Conservation (phyloP, 2,797 vertebrate species). For the Enteromius viviparus region DNA sequence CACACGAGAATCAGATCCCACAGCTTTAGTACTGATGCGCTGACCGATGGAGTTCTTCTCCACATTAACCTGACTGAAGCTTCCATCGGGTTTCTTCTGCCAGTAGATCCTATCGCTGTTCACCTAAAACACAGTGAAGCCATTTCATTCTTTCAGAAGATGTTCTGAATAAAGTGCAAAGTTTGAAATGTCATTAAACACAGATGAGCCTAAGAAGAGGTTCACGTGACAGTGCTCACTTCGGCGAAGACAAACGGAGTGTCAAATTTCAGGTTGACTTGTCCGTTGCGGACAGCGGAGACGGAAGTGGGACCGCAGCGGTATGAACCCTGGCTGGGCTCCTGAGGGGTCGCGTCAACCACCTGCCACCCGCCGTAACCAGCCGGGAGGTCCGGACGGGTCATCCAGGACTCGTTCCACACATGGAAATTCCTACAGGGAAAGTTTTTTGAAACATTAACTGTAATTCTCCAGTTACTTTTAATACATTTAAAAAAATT, state of each 20-base stretch:
- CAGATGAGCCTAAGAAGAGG: slow-evolving; percentile 50
- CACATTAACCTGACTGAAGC: slow-evolving; percentile 62
- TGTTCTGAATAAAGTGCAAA: background rate
- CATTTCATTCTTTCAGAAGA: background rate
- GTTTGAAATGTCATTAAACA: background rate
- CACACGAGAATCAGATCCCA: slow-evolving; percentile 73
- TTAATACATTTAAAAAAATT: too few relatives aligned
- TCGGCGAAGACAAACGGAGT: slow-evolving; percentile 82
- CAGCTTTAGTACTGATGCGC: slow-evolving; percentile 86
- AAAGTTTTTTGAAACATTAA: background rate
- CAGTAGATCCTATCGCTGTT: slow-evolving; percentile 90
- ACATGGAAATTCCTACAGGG: slow-evolving; percentile 91
- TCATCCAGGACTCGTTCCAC: slow-evolving; percentile 97
- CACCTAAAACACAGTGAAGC: slow-evolving; percentile 74
- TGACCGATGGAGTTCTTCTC: slow-evolving; percentile 73
- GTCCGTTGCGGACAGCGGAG: slow-evolving; percentile 78
- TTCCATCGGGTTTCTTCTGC: slow-evolving; percentile 68
- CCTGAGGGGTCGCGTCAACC: slow-evolving; percentile 90
- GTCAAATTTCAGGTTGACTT: slow-evolving; percentile 74
- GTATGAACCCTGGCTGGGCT: slow-evolving; percentile 80
- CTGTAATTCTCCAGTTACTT: too few relatives aligned
- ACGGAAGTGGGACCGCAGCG: slow-evolving; percentile 79
- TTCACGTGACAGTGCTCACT: slow-evolving; percentile 63
- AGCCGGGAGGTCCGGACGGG: slow-evolving; percentile 84
- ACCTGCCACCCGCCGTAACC: slow-evolving; percentile 91